A percentile compares a stretch with the other conserved stretches of the same genome.
phyloP scores from a whole-genome alignment of 2,113 vertebrate genomes.

The Sinocyclocheilus rhinocerous region DNA sequence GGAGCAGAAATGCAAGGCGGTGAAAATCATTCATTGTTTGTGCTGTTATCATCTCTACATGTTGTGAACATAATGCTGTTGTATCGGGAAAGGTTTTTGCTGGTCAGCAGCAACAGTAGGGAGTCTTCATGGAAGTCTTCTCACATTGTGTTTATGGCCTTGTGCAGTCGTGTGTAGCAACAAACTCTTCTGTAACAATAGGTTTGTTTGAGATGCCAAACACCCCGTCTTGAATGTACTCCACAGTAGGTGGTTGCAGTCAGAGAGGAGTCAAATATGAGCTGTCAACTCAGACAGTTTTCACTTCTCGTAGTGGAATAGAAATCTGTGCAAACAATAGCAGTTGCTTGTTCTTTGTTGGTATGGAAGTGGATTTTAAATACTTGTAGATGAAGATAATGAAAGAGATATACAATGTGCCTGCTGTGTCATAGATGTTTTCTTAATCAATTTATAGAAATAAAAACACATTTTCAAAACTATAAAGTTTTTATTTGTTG shows the following conservation, averaged over 20 bases:
- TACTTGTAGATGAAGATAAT: background rate
- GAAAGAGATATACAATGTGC: background rate
- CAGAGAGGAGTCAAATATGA: background rate
- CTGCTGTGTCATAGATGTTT: background rate
- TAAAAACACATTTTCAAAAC: background rate
- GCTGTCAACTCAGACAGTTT: constrained; percentile 8
- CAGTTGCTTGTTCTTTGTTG: background rate
- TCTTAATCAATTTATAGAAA: background rate
- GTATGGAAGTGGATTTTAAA: background rate
- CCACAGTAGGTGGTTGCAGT: constrained; percentile 4
- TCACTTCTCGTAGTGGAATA: background rate
- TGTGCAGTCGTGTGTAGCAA: background rate
- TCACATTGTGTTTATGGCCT: background rate
- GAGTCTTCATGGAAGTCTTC: constrained; percentile 19
- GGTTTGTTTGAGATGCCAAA: constrained; percentile 4
- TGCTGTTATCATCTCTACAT: constrained; percentile 30
- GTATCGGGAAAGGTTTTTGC: constrained; percentile 5
- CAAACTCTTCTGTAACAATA: constrained; percentile 10
- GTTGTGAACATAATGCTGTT: constrained; percentile 17
- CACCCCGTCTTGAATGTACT: constrained; percentile 3
- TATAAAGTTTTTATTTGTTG: background rate
- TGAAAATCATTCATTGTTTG: constrained; percentile 37
- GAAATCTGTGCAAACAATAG: background rate
- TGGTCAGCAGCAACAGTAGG: constrained; percentile 19
- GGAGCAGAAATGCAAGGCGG: background rate